These are phyloP conservation scores for Arctopsyche grandis DNA, from an alignment of 1,140 invertebrate genomes.

Conservation along the genomic window DNA sequence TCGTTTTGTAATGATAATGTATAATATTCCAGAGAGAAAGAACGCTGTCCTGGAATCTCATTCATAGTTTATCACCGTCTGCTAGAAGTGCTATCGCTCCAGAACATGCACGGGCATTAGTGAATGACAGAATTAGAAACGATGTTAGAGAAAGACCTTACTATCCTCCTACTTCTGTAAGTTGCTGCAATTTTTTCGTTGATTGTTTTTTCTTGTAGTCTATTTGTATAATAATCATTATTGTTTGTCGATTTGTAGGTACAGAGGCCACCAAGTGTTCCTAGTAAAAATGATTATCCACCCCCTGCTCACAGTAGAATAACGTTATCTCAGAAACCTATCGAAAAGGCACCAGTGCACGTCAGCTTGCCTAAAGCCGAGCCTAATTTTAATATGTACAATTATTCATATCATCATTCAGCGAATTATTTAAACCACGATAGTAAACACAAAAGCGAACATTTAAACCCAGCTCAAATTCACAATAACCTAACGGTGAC, in stretches of 20 bases:
- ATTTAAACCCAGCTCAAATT: conserved; percentile 57
- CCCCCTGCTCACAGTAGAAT: conserved; percentile 68
- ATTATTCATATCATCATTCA: conserved; percentile 72
- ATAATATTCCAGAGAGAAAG: conserved; percentile 60
- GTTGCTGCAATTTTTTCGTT: conserved; percentile 12
- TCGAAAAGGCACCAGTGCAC: conserved; percentile 69
- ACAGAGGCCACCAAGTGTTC: conserved; percentile 64
- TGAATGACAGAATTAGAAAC: conserved; percentile 48
- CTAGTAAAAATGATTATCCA: conserved; percentile 69
- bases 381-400: conserved; percentile 77
- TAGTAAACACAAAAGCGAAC: conserved; percentile 48
- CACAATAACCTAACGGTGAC: conserved; percentile 55
- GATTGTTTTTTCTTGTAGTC: not conserved
- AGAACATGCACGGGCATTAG: conserved; percentile 62
- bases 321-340: conserved; percentile 60
- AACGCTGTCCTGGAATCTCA: conserved; percentile 65
- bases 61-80: conserved; percentile 62
- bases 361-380: conserved; percentile 75
- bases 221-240: not conserved
- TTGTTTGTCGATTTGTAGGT: conserved; percentile 48
- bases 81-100: conserved; percentile 57
- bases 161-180: conserved; percentile 43
- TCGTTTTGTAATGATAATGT: not conserved
- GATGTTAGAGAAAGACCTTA: conserved; percentile 43
- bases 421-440: conserved; percentile 43